A percentile compares a stretch with the other conserved stretches of the same genome.
These are phyloP conservation scores for Onthophagus sagittarius DNA, from an alignment of 2,888 invertebrate genomes.

Conservation along the genomic window DNA sequence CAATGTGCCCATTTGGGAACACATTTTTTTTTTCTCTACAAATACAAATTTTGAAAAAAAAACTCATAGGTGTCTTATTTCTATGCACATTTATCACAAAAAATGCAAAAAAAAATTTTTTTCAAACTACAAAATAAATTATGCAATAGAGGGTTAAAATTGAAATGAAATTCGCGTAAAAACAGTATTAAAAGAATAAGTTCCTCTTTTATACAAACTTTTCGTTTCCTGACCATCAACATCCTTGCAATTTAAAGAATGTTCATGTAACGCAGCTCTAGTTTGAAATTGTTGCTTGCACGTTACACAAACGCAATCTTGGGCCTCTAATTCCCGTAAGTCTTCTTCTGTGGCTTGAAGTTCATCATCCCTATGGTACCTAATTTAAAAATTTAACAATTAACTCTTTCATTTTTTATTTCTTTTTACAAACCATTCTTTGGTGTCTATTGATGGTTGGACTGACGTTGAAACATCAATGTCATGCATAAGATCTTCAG, in stretches of 20 bases:
- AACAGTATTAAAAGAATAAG: too few relatives aligned
- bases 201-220: conserved; percentile 15
- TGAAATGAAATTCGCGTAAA: too few relatives aligned
- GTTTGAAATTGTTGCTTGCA: conserved; percentile 47
- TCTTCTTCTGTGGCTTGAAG: conserved; percentile 49
- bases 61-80: too few relatives aligned
- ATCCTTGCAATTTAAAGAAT: conserved; percentile 44
- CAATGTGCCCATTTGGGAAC: too few relatives aligned
- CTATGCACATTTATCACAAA: too few relatives aligned
- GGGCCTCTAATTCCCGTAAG: conserved; percentile 47
- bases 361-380: conserved; percentile 47
- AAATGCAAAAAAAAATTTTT: too few relatives aligned
- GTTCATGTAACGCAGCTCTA: conserved; percentile 43
- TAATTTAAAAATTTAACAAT: conserved; percentile 20
- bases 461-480: conserved; percentile 64
- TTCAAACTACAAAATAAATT: too few relatives aligned
- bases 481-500: conserved; percentile 83
- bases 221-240: conserved; percentile 27
- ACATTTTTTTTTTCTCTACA: too few relatives aligned
- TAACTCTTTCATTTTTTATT: too few relatives aligned
- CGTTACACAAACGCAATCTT: conserved; percentile 45
- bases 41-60: too few relatives aligned
- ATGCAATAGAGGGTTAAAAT: too few relatives aligned
- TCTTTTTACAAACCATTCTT: conserved; percentile 32
- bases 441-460: conserved; percentile 38